phyloP scores from a whole-genome alignment of 2,797 vertebrate species.

The Lepidocolaptes lacrymiger region DNA sequence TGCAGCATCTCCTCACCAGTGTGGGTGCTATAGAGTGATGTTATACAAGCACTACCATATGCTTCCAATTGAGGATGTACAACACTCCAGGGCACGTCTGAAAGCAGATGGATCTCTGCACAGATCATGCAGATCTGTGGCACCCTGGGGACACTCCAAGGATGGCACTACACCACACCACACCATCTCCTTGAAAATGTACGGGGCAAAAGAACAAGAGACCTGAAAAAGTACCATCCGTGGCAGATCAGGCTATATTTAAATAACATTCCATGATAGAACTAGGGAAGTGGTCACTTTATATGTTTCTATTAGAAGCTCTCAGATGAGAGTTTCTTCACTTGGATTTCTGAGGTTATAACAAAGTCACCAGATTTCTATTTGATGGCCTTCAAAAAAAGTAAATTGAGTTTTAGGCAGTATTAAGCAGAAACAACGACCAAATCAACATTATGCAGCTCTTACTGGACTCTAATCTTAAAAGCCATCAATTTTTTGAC shows the following conservation, averaged over 20 bases:
- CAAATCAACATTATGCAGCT: neutral
- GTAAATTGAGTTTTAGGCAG: neutral
- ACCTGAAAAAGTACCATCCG: neutral
- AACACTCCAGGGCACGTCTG: neutral
- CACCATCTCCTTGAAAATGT: rapidly evolving
- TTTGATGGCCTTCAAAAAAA: neutral
- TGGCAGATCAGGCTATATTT: neutral
- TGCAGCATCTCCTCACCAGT: neutral
- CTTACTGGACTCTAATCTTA: neutral
- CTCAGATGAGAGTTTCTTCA: neutral
- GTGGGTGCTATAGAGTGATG: neutral
- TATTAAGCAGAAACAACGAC: neutral
- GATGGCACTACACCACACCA: neutral
- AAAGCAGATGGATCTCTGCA: neutral
- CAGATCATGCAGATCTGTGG: neutral
- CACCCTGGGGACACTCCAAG: neutral
- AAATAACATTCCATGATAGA: neutral
- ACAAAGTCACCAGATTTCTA: neutral
- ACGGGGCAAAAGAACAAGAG: neutral
- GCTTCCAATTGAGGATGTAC: neutral
- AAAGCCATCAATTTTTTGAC: neutral
- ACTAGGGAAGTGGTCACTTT: neutral
- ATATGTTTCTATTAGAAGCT: neutral
- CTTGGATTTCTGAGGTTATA: neutral
- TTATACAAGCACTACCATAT: neutral